Conservation (phyloP, 2,113 vertebrate species). For the Corythornis cristatus region DNA sequence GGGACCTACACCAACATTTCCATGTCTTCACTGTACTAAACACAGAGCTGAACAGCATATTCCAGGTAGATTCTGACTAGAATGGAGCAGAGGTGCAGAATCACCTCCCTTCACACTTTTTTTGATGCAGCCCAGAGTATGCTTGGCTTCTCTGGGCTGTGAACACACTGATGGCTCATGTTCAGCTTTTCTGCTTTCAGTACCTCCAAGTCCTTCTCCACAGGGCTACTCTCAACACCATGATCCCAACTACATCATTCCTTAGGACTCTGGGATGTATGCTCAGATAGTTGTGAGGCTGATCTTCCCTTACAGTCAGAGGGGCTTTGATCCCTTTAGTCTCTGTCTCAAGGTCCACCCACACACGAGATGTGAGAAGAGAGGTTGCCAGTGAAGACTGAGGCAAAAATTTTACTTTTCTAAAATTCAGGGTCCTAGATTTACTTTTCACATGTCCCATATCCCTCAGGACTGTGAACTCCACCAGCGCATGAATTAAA, state of each 20-base stretch:
- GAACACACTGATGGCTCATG: background rate
- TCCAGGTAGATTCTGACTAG: background rate
- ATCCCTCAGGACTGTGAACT: background rate
- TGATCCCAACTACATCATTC: too few species aligned
- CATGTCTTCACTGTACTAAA: background rate
- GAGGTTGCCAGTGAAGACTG: background rate
- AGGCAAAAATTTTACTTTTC: background rate
- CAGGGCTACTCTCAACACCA: background rate
- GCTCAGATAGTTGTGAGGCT: background rate
- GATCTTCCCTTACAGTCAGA: background rate
- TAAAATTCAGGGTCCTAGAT: background rate
- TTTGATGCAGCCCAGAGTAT: background rate
- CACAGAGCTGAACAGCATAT: background rate
- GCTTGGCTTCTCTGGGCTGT: background rate
- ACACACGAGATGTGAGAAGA: background rate
- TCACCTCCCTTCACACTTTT: background rate
- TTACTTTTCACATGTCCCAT: background rate
- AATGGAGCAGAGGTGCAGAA: background rate
- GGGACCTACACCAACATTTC: background rate
- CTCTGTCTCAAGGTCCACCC: background rate
- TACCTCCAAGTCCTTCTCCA: background rate
- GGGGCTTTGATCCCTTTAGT: background rate
- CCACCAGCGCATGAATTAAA: background rate
- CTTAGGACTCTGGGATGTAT: too few species aligned
- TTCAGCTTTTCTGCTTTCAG: background rate